Base-by-base conservation (phyloP, 2,113 vertebrate species). In the Irena cyanogastra region DNA sequence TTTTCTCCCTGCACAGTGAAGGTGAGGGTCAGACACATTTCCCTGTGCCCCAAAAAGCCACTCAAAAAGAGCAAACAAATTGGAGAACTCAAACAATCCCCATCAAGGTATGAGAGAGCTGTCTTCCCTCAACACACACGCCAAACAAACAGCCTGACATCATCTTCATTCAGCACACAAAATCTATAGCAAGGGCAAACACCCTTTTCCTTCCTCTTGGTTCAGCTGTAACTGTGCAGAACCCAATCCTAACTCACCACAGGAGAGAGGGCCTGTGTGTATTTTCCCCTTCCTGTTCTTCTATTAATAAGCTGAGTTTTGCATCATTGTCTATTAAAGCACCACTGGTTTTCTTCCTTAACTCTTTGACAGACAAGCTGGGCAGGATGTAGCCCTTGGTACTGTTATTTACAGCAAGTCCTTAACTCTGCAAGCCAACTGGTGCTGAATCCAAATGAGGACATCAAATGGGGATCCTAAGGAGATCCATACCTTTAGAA, bases 161-260 rank as follows among this genome's bases (percentile, higher is more conserved):
- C 92, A 82, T 53, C 63, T n/a, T 77, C 54, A 66, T 86, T 94
- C 68, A 93, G 11, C 57, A 24, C 61, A 92, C 41, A 74, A 65
- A 85, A 77, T 26, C 68, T 63, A 50, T 11, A 88, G 54, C 42
- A 63, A 79, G 17, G 27, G 42, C 79, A 94, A 93, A 95, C 79
- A 83, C 76, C 71, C 71, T 87, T 61, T 95, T 94, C 90, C 95
- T 96, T 96, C 92, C 68, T 77, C 87, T 83, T 15, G 33, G 13
- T 53, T 69, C 50, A 52, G 54, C 75, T 86, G 72, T 72, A 82
- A 24, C 52, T 47, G n/a, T 21, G 31, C 78, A 93, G 85, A 83
- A 78, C 63, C 27, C 12, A 28, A 54, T 19, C n/a, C 47, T 56
- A 26, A 23, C 17, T 87, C 6, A 0, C 88, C 27, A 19, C 20